Percentiles rank a stretch among this genome's conserved stretches.
Evolutionary conservation across 2,888 invertebrate species (phyloP).

Genomic region (Papilio protenor): DNA sequence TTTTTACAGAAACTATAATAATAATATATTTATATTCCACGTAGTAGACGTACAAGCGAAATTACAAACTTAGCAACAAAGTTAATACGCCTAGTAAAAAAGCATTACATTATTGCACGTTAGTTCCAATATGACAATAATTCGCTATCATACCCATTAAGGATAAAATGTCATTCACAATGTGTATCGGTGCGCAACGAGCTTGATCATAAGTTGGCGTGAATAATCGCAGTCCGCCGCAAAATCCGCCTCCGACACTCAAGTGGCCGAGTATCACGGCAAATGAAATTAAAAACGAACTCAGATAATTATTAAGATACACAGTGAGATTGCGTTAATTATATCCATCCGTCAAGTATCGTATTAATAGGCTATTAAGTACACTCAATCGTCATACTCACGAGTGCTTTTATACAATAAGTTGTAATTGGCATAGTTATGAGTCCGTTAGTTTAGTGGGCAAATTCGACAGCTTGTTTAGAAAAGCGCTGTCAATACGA

Average conservation of each 20-base stretch:
- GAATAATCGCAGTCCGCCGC: slow-evolving; percentile 71
- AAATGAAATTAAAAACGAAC: slow-evolving; percentile 45
- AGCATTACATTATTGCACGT: background rate
- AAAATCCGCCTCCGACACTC: slow-evolving; percentile 62
- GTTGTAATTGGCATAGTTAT: slow-evolving; percentile 34
- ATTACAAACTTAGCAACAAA: background rate
- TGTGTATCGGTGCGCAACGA: slow-evolving; percentile 36
- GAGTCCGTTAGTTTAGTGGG: slow-evolving; percentile 27
- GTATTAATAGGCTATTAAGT: slow-evolving; percentile 40
- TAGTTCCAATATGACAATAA: slow-evolving; percentile 5
- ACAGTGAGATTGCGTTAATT: slow-evolving; percentile 41
- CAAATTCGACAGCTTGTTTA: slow-evolving; percentile 32
- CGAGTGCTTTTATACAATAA: slow-evolving; percentile 33
- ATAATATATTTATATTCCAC: no score
- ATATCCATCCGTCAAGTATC: slow-evolving; percentile 38
- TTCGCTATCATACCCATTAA: slow-evolving; percentile 21
- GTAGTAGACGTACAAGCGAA: no score
- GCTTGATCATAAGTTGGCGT: slow-evolving; percentile 68
- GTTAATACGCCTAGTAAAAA: background rate
- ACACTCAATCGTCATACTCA: slow-evolving; percentile 28
- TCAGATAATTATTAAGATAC: slow-evolving; percentile 51
- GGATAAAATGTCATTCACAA: slow-evolving; percentile 26
- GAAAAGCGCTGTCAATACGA: slow-evolving; percentile 5
- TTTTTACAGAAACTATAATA: no score
- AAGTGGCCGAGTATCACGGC: slow-evolving; percentile 39